Conservation (phyloP, 2,888 invertebrate species). For the Caenorhabditis sp. region DNA sequence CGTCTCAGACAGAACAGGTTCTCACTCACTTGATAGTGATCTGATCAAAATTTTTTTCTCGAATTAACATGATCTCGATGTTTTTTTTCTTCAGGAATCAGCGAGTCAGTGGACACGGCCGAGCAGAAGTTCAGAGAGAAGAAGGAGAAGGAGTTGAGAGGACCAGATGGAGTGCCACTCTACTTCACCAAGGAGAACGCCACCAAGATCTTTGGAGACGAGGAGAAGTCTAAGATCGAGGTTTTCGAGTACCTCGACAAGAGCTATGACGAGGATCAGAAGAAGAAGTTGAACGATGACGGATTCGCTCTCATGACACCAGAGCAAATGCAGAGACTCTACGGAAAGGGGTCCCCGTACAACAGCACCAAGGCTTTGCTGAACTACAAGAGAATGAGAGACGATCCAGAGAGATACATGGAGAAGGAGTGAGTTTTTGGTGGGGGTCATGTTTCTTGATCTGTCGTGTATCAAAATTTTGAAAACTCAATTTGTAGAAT, state of each 20-base stretch:
- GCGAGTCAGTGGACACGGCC: slow-evolving; percentile 63
- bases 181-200: slow-evolving; percentile 71
- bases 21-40: background rate
- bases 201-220: slow-evolving; percentile 71
- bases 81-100: slow-evolving; percentile 64
- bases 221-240: slow-evolving; percentile 77
- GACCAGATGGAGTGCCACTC: slow-evolving; percentile 68
- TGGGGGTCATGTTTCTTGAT: too few species aligned
- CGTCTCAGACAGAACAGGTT: slow-evolving; percentile 25
- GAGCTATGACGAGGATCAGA: slow-evolving; percentile 78
- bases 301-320: slow-evolving; percentile 77
- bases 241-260: slow-evolving; percentile 78
- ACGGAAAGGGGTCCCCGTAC: slow-evolving; percentile 79
- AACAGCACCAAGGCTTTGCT: slow-evolving; percentile 67
- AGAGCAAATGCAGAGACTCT: slow-evolving; percentile 77
- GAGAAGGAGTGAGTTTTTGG: slow-evolving; percentile 69
- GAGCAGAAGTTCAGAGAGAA: slow-evolving; percentile 57
- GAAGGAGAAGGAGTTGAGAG: slow-evolving; percentile 65
- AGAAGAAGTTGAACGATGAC: slow-evolving; percentile 74
- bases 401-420: slow-evolving; percentile 70
- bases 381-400: slow-evolving; percentile 67
- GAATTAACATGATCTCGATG: background rate
- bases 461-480: too few species aligned
- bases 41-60: slow-evolving; percentile 6
- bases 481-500: too few species aligned